Evolutionary conservation across 2,797 vertebrate genomes (phyloP), one percentile per base, ranked within the genome.

Genomic region (Rhinogobio ventralis): DNA sequence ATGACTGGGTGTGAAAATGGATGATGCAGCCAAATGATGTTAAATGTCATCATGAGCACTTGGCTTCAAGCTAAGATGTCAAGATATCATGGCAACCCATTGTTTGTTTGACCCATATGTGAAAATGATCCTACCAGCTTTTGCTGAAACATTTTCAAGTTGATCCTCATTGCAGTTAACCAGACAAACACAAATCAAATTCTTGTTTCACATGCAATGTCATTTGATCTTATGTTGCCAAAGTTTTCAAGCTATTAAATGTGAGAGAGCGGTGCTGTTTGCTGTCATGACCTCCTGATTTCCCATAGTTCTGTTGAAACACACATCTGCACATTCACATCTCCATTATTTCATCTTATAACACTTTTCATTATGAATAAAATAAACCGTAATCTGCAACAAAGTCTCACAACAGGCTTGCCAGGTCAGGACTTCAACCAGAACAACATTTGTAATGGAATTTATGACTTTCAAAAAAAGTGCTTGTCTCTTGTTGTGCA

Each of bases 71-170:
- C 30, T 57, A 89, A 87, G 62, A 84, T 71, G 73, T 89, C 81
- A 75, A 73, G 51, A 86, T 88, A 84, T 87, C 88, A 88, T 84
- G 87, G 87, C 85, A 87, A 88, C 89, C 62, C 67, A 73, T 75
- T 91, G 88, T 89, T 91, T 89, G 84, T 91, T 85, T 89, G 85
- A 83, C 89, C 89, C 89, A 71, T 68, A 90, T 90, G 87, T 86
- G 87, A 88, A 91, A 85, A 53, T 79, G 82, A 89, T 91, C 86
- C 80, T 88, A 89, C 89, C 89, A 84, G 82, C 85, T 87, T 84
- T 84, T 36, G 64, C 64, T 81, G 87, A 87, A 85, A 87, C 86
- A 83, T 84, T 75, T 86, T 83, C 76, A 84, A 79, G 79, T 82
- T 84, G 69, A 67, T 82, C 68, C 62, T 83, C 39, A 83, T 77